These are phyloP conservation scores for Trypoxylus dichotomus DNA, from an alignment of 1,140 invertebrate species.

Conservation along the genomic window DNA sequence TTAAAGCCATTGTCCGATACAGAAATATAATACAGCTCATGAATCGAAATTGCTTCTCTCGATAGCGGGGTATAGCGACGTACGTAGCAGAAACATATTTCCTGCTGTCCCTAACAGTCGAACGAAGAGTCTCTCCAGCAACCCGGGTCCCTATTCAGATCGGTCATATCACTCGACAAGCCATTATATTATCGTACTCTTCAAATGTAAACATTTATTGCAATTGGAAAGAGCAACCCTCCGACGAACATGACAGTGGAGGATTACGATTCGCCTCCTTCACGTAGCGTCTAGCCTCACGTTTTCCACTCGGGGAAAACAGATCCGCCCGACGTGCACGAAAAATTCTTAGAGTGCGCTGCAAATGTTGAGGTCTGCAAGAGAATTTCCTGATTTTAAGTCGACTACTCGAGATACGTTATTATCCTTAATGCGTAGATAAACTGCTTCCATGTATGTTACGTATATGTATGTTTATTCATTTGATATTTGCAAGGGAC, in stretches of 20 bases:
- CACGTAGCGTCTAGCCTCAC: neutral
- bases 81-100: conserved; percentile 41
- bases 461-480: conserved; percentile 33
- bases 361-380: neutral
- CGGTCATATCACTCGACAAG: conserved; percentile 43
- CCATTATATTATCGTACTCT: conserved; percentile 42
- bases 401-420: conserved; percentile 26
- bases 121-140: conserved; percentile 30
- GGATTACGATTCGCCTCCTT: conserved; percentile 17
- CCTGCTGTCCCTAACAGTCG: conserved; percentile 42
- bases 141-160: conserved; percentile 35
- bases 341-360: neutral
- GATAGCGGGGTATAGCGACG: conserved; percentile 30
- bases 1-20: conserved; percentile 28
- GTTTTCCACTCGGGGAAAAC: neutral
- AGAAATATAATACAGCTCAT: conserved; percentile 25
- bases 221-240: conserved; percentile 36
- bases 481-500: conserved; percentile 33
- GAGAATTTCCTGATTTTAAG: conserved; percentile 31
- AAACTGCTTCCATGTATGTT: conserved; percentile 28
- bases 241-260: conserved; percentile 22
- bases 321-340: neutral
- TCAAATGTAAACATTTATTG: conserved; percentile 46
- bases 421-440: conserved; percentile 37
- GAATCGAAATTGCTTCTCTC: conserved; percentile 15